Percentiles rank a stretch among this genome's conserved stretches.
Evolutionary conservation across 2,797 vertebrate genomes (phyloP).

Genomic region (Sciaenops ocellatus): DNA sequence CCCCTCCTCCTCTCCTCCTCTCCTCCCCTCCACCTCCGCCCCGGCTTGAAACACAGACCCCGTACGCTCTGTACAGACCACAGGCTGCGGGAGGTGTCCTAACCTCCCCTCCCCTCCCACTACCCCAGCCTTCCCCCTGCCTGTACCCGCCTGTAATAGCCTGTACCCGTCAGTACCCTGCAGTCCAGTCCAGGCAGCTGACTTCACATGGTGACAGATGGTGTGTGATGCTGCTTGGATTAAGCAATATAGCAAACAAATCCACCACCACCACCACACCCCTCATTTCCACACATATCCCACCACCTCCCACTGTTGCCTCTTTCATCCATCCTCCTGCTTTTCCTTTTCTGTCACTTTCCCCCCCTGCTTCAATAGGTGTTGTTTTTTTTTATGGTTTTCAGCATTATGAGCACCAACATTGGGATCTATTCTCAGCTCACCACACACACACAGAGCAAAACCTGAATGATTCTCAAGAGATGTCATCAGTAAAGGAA

Average conservation of each 20-base stretch:
- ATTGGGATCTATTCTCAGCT: too few relatives aligned
- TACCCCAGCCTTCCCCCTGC: neutral
- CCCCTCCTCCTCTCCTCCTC: neutral
- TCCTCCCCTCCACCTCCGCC: neutral
- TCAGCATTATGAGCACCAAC: neutral
- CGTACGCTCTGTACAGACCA: conserved; percentile 10
- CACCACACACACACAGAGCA: neutral
- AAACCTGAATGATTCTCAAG: neutral
- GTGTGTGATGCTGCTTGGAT: conserved; percentile 68
- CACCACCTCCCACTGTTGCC: neutral
- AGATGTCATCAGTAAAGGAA: neutral
- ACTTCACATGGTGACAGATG: conserved; percentile 75
- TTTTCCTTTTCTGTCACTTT: conserved; percentile 17
- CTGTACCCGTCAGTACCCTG: conserved; percentile 13
- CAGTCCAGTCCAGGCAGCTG: conserved; percentile 12
- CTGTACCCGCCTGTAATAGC: neutral
- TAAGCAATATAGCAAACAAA: conserved; percentile 52
- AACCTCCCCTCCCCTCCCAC: neutral
- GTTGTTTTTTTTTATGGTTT: neutral
- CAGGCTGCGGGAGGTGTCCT: conserved; percentile 16
- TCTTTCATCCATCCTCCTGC: neutral
- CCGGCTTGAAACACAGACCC: conserved; percentile 2
- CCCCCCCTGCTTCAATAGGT: neutral
- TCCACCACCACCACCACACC: neutral
- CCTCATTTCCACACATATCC: neutral